Conservation (phyloP, 1,140 invertebrate species). For the Brachionus sp. region DNA sequence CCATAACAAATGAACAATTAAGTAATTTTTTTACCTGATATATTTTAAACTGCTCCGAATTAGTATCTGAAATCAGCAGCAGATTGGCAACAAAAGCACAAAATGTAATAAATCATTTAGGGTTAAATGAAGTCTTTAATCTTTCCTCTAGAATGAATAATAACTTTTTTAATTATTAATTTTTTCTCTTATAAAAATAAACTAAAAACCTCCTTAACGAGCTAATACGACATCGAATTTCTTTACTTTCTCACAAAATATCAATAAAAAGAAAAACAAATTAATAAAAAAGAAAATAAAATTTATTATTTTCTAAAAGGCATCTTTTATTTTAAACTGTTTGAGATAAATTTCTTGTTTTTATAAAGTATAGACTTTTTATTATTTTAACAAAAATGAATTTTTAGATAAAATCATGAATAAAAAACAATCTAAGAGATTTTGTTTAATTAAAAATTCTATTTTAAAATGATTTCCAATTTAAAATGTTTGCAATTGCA, state of each 20-base stretch:
- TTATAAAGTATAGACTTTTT: neutral
- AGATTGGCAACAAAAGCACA: neutral
- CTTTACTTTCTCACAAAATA: neutral
- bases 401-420: neutral
- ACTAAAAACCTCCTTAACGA: neutral
- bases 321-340: neutral
- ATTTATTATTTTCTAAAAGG: neutral
- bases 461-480: neutral
- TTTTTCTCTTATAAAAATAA: neutral
- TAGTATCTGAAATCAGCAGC: neutral
- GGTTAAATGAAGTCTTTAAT: neutral
- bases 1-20: neutral
- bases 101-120: neutral
- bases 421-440: neutral
- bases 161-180: neutral
- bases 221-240: neutral
- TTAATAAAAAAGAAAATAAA: neutral
- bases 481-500: neutral
- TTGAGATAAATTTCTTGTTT: neutral
- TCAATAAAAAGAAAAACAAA: too few relatives aligned
- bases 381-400: neutral
- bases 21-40: neutral
- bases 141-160: neutral
- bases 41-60: neutral
- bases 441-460: neutral